Base-by-base conservation (phyloP, 2,113 vertebrate species). In the Megalops atlanticus region DNA sequence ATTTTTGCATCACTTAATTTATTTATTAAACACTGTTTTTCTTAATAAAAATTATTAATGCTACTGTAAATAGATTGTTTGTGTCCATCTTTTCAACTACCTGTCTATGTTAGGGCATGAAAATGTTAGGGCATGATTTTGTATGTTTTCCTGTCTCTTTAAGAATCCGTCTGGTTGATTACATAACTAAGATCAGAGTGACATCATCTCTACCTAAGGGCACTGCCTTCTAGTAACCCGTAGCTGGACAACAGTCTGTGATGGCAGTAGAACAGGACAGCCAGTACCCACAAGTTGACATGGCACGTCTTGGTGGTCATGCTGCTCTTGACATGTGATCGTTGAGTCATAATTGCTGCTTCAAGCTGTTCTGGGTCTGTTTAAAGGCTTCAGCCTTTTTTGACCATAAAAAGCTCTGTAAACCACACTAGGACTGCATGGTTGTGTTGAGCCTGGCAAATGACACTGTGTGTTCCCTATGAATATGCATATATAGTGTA, bases 1-100 rank as follows among this genome's bases (percentile, higher is more conserved):
- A 71, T 71, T 71, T 71, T 71, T 71, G 35, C 69, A 71, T 71
- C 69, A 36, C 31, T 36, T 71, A 36, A 71, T 71, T 71, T 71
- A 71, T 71, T 71, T 71, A 69, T 69, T 69, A 69, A 71, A 38
- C 69, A 71, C 36, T 18, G 45, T 49, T 16, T 71, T 71, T 71
- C 69, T 71, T 71, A 71, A 71, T 71, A 71, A 71, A 70, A 71
- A 64, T n/a, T 31, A 64, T 64, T 24, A 64, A 64, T 64, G 24
- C 58, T 2, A 71, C 35, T 14, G 36, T 36, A 70, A 36, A 71
- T 71, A 71, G 8, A 49, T 71, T 71, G 69, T 71, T 71, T 71
- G 69, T 71, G 33, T 71, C 35, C 15, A 18, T 71, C 12, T 71
- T 71, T 71, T 14, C 35, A 18, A 71, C 16, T 31, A 38, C 33